Evolutionary conservation across 2,797 vertebrate species (phyloP).

Genomic region (Knipowitschia caucasica): DNA sequence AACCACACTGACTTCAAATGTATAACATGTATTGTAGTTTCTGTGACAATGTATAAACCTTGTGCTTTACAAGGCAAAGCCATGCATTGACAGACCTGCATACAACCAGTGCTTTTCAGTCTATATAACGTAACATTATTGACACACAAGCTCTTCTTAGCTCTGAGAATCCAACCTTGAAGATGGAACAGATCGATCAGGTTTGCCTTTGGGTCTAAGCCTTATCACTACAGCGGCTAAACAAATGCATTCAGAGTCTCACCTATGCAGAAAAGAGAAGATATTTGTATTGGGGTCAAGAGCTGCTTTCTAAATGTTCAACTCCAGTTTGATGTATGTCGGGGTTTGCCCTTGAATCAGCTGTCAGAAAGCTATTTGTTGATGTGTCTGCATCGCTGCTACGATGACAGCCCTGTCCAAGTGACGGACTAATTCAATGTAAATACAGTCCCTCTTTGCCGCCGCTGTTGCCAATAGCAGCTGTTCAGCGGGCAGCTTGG

Average conservation of each 20-base stretch:
- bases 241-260: neutral
- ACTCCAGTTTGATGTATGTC: constrained; percentile 53
- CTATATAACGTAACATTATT: neutral
- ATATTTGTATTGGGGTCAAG: constrained; percentile 22
- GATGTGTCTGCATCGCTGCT: constrained; percentile 48
- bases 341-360: constrained; percentile 59
- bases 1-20: no score
- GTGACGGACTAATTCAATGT: constrained; percentile 61
- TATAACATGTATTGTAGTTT: no score
- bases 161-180: constrained; percentile 7
- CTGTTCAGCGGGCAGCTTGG: constrained; percentile 49
- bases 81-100: neutral
- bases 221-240: neutral
- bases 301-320: constrained; percentile 33
- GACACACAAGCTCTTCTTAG: neutral
- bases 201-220: constrained; percentile 2
- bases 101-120: constrained; percentile 5
- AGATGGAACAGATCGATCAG: neutral
- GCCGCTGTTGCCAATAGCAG: constrained; percentile 61
- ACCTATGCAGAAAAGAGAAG: constrained; percentile 1
- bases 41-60: neutral
- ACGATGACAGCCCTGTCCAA: constrained; percentile 44
- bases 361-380: constrained; percentile 46
- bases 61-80: neutral
- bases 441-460: constrained; percentile 50